Percentiles rank a stretch among this genome's conserved stretches.
These are phyloP conservation scores for Felis catus DNA, from an alignment of 2,113 vertebrate species.

Conservation along the genomic window F.catus_Fca126_mat1.0 CM031412.1:2111001-2111500, in stretches of 20 bases:
- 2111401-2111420: background rate
- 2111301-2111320: background rate
- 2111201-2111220: background rate
- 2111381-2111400: background rate
- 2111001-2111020: background rate
- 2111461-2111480: background rate
- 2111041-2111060: background rate
- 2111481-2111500: background rate
- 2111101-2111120: background rate
- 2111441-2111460: background rate
- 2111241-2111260: background rate
- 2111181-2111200: background rate
- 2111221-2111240: background rate
- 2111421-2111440: background rate
- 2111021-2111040: background rate
- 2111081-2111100: background rate
- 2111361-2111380: background rate
- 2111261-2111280: background rate
- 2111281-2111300: background rate
- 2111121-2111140: background rate
- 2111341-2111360: background rate
- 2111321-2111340: background rate
- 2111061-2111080: background rate
- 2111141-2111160: background rate
- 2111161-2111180: background rate